A percentile compares a stretch with the other conserved stretches of the same genome.
phyloP scores from a whole-genome alignment of 2,113 vertebrate species.

The Nicator chloris region DNA sequence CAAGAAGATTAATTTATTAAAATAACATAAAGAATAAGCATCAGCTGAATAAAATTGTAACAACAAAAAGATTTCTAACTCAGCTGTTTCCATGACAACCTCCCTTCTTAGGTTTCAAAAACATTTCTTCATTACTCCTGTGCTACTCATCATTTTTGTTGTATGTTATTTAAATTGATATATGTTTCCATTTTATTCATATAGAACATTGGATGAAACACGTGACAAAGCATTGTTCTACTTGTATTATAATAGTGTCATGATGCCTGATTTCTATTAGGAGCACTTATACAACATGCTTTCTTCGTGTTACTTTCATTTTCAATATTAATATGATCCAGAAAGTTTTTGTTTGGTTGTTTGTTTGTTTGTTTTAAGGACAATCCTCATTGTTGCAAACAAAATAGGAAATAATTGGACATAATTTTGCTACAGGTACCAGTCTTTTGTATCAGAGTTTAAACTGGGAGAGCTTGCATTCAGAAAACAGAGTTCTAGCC shows the following conservation, averaged over 20 bases:
- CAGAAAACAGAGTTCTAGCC: neutral
- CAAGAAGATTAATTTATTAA: neutral
- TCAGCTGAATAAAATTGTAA: neutral
- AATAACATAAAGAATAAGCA: neutral
- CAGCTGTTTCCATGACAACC: conserved; percentile 37
- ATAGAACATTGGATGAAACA: neutral
- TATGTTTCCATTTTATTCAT: neutral
- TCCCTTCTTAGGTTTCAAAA: neutral
- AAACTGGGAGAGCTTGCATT: neutral
- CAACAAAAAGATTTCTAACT: neutral
- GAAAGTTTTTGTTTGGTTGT: neutral
- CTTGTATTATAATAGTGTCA: neutral
- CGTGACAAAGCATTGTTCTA: neutral
- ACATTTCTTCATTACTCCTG: neutral
- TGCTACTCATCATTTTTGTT: neutral
- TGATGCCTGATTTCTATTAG: neutral
- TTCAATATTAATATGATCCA: neutral
- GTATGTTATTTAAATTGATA: neutral
- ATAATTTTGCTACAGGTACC: neutral
- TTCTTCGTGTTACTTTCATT: neutral
- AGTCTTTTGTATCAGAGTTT: neutral
- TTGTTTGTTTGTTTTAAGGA: neutral
- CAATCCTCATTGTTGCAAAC: neutral
- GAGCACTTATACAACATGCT: neutral
- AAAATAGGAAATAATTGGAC: neutral